phyloP scores from a whole-genome alignment of 2,797 vertebrate genomes.

The Sebastiscus tertius region DNA sequence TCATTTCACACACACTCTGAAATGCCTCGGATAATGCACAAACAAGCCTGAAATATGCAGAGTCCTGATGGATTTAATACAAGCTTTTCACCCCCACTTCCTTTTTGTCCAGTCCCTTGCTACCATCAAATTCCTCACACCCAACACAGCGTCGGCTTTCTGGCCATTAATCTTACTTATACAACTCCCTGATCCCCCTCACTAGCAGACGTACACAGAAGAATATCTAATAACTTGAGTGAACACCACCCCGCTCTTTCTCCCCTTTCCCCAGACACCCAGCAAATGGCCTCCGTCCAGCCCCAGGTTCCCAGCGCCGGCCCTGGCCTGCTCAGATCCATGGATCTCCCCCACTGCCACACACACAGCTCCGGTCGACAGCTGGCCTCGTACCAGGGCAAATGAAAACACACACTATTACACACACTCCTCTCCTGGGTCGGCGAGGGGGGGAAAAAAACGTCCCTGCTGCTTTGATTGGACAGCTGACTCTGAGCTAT shows the following conservation, averaged over 20 bases:
- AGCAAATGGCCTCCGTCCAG: constrained; percentile 81
- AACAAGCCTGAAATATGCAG: constrained; percentile 44
- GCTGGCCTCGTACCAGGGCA: constrained; percentile 81
- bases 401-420: constrained; percentile 82
- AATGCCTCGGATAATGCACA: constrained; percentile 48
- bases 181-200: constrained; percentile 3
- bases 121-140: constrained; percentile 44
- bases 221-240: constrained; percentile 46
- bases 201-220: constrained; percentile 25
- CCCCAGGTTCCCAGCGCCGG: constrained; percentile 55
- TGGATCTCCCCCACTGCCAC: constrained; percentile 67
- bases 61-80: constrained; percentile 15
- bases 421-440: constrained; percentile 63
- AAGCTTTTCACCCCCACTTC: neutral
- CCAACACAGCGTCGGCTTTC: constrained; percentile 39
- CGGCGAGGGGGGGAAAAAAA: neutral
- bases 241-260: constrained; percentile 26
- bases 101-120: constrained; percentile 29
- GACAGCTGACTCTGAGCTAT: constrained; percentile 75
- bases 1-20: constrained; percentile 56
- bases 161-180: constrained; percentile 47
- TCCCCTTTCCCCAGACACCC: constrained; percentile 64
- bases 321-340: constrained; percentile 34
- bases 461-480: constrained; percentile 70
- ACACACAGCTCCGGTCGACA: constrained; percentile 81